These are phyloP conservation scores for Helicolenus hilgendorfi DNA, from an alignment of 2,797 vertebrate species.

Conservation along the genomic window DNA sequence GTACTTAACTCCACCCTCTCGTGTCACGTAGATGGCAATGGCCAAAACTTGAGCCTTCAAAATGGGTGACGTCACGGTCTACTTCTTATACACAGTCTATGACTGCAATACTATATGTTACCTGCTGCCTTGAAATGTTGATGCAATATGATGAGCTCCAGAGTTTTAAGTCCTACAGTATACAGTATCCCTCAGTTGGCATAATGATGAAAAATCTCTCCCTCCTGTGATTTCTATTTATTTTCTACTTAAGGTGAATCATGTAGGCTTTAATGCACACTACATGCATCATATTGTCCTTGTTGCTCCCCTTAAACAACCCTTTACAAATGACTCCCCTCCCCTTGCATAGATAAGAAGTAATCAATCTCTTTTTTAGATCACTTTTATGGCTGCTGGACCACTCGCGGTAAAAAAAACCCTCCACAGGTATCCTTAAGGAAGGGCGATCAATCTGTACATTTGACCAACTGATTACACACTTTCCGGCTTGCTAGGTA, in stretches of 20 bases:
- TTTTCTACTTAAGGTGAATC: constrained; percentile 35
- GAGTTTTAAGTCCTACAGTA: neutral
- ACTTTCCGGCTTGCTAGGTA: neutral
- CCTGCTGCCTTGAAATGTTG: neutral
- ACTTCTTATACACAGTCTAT: too few species aligned
- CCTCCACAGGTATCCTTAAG: too few species aligned
- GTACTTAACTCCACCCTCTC: too few species aligned
- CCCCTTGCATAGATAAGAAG: too few species aligned
- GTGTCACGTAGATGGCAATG: accelerated
- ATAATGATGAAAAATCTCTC: constrained; percentile 52
- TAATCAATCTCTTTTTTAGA: too few species aligned
- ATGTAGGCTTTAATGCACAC: constrained; percentile 53
- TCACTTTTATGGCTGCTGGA: too few species aligned
- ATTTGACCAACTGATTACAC: too few species aligned
- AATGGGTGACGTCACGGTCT: too few species aligned
- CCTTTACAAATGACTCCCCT: too few species aligned
- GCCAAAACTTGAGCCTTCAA: too few species aligned
- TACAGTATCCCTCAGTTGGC: neutral
- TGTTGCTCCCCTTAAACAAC: neutral
- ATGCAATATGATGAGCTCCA: constrained; percentile 5
- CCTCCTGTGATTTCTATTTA: neutral
- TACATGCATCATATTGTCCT: constrained; percentile 42
- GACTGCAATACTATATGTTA: neutral
- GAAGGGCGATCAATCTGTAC: too few species aligned
- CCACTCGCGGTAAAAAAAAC: too few species aligned